Percentiles rank a stretch among this genome's conserved stretches.
Conservation (phyloP, 2,113 vertebrate genomes). For the Charina bottae region DNA sequence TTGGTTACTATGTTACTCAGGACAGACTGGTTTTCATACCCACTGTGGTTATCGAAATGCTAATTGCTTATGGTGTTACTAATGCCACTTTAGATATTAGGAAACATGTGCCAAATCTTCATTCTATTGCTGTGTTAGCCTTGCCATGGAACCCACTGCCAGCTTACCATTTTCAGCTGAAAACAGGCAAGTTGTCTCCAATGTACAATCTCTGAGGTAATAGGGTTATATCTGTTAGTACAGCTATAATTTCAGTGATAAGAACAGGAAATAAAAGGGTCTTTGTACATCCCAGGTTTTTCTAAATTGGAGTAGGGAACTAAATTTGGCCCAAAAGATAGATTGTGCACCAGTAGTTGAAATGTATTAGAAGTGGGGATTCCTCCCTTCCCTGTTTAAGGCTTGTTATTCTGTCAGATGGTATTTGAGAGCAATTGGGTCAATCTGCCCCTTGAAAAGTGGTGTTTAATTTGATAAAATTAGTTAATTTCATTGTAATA, state of each 20-base stretch:
- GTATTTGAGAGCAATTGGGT: background rate
- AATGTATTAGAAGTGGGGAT: background rate
- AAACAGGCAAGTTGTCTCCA: slow-evolving; percentile 83
- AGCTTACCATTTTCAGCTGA: slow-evolving; percentile 85
- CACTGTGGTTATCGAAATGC: slow-evolving; percentile 80
- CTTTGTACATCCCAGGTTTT: background rate
- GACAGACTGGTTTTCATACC: slow-evolving; percentile 85
- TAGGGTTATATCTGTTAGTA: rapidly evolving
- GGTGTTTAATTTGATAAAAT: background rate
- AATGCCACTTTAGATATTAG: slow-evolving; percentile 89
- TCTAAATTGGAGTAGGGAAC: background rate
- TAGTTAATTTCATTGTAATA: background rate
- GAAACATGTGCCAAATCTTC: slow-evolving; percentile 85
- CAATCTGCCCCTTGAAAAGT: background rate
- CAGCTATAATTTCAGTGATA: background rate
- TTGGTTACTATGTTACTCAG: slow-evolving; percentile 88
- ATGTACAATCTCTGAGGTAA: rapidly evolving
- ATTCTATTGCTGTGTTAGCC: slow-evolving; percentile 84
- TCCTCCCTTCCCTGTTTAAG: background rate
- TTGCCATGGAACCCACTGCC: slow-evolving; percentile 85
- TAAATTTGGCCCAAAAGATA: background rate
- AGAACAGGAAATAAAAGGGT: background rate
- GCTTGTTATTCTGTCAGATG: background rate
- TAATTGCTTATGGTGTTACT: slow-evolving; percentile 83
- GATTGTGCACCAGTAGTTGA: background rate